Percentiles rank a stretch among this genome's conserved stretches.
These are phyloP conservation scores for Chromoteleia sp. DNA, from an alignment of 2,888 invertebrate species.

Conservation along the genomic window DNA sequence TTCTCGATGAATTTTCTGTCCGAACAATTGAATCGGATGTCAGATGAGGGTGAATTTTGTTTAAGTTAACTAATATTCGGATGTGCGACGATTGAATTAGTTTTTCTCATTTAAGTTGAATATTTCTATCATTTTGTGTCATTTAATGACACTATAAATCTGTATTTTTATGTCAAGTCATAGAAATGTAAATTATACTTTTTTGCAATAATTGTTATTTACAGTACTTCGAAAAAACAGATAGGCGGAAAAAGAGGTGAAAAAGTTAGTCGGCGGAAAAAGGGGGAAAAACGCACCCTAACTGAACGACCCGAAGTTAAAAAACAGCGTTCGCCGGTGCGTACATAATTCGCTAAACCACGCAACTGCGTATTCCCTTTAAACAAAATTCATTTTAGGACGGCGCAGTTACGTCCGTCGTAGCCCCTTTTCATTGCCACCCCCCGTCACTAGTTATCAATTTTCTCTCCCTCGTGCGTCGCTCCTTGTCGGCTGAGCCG, in stretches of 20 bases:
- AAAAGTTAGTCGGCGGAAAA: conserved; percentile 32
- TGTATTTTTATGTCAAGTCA: no score
- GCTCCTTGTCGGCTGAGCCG: conserved; percentile 2
- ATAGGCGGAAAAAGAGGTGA: conserved; percentile 15
- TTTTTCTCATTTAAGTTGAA: no score
- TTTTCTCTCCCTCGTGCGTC: conserved; percentile 52
- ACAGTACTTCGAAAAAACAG: no score
- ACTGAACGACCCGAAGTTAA: conserved; percentile 22
- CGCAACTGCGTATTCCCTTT: conserved; percentile 65
- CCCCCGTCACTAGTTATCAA: conserved; percentile 40
- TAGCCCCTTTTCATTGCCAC: conserved; percentile 28
- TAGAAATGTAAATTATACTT: no score
- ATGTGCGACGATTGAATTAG: no score
- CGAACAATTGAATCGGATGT: no score
- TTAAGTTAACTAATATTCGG: no score
- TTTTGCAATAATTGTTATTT: no score
- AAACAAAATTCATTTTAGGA: conserved; percentile 54
- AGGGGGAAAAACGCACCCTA: conserved; percentile 31
- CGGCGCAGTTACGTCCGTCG: conserved; percentile 37
- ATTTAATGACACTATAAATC: no score
- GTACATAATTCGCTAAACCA: conserved; percentile 55
- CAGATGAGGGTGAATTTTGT: no score
- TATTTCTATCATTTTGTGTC: no score
- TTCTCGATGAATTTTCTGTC: no score
- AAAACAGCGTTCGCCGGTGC: conserved; percentile 33